Percentiles rank a stretch among this genome's conserved stretches.
Evolutionary conservation across 2,113 vertebrate genomes (phyloP).

Genomic region (Panthera tigris): DNA sequence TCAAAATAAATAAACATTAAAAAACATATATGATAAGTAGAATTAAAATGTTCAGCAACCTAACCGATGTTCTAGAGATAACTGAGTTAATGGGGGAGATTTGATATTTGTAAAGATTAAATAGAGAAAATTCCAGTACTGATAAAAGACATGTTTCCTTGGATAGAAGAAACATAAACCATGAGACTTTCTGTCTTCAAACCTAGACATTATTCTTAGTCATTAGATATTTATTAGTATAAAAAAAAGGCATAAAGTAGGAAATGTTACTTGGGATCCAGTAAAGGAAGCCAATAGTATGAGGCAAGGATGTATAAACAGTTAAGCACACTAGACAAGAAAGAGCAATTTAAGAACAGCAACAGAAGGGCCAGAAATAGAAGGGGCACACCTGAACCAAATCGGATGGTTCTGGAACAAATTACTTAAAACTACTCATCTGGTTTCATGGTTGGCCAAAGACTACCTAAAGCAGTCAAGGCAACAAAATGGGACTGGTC

Average conservation of each 20-base stretch:
- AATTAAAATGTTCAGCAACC: neutral
- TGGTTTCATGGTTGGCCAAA: neutral
- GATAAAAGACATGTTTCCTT: neutral
- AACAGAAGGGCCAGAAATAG: too few species aligned
- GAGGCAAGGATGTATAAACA: neutral
- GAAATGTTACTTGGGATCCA: neutral
- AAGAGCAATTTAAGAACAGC: neutral
- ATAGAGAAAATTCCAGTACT: neutral
- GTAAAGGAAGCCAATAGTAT: neutral
- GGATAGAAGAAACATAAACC: neutral
- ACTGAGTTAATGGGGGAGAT: neutral
- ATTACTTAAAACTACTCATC: neutral
- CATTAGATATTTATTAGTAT: neutral
- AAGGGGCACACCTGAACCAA: neutral
- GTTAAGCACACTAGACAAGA: neutral
- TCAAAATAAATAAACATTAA: too few species aligned
- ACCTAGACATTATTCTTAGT: neutral
- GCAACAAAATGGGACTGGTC: neutral
- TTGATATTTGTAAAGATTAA: neutral
- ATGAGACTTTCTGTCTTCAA: neutral
- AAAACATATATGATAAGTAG: neutral
- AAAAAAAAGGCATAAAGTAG: neutral
- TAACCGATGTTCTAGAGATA: neutral
- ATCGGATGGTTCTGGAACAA: neutral
- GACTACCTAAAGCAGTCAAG: neutral